Evolutionary conservation across 2,888 invertebrate species (phyloP).

Genomic region (Eupithecia centaureata): DNA sequence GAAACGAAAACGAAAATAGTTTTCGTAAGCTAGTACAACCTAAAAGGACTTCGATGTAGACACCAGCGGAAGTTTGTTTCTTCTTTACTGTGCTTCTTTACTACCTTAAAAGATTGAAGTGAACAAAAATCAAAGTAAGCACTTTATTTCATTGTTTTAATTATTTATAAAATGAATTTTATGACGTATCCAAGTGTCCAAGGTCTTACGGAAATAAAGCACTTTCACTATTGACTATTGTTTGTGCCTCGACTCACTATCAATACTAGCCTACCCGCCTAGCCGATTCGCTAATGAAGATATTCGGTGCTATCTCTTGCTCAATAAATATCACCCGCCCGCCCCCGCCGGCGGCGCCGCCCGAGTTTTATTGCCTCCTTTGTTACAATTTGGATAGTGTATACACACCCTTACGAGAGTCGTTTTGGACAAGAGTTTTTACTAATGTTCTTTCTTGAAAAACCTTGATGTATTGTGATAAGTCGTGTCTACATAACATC

Average conservation of each 20-base stretch:
- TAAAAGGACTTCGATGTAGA: neutral
- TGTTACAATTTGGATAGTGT: conserved; percentile 45
- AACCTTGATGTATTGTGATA: neutral
- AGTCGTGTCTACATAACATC: no score
- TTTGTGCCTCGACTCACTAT: conserved; percentile 17
- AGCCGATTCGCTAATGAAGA: conserved; percentile 72
- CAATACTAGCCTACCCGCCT: conserved; percentile 48
- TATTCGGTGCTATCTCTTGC: conserved; percentile 69
- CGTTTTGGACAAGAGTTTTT: conserved; percentile 15
- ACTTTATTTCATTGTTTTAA: no score
- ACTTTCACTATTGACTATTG: no score
- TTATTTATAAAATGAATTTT: no score
- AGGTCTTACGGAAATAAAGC: no score
- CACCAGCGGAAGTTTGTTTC: neutral
- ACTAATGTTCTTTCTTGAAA: conserved; percentile 1
- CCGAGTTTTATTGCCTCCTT: conserved; percentile 46
- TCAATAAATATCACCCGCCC: conserved; percentile 65
- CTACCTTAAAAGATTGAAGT: no score
- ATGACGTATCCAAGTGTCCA: no score
- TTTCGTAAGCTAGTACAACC: no score
- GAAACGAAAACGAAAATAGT: no score
- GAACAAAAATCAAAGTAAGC: no score
- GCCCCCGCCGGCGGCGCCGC: conserved; percentile 53
- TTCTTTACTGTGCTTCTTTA: no score
- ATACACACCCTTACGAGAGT: conserved; percentile 21